A percentile compares a stretch with the other conserved stretches of the same genome.
Evolutionary conservation across 2,113 vertebrate species (phyloP).

Genomic region (Globicephala melas): DNA sequence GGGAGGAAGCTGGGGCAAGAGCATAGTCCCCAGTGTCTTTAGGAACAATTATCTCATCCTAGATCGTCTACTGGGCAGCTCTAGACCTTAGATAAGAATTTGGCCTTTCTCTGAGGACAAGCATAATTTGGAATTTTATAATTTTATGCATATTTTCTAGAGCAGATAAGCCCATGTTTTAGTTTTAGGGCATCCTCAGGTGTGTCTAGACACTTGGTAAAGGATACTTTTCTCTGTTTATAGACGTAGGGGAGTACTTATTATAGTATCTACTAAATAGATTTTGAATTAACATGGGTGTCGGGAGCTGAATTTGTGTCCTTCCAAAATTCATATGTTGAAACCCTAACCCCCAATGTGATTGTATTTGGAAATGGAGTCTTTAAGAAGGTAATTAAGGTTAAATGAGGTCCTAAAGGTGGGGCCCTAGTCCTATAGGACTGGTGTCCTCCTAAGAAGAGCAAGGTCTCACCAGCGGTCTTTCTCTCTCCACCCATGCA

Average conservation of each 20-base stretch:
- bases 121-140: not conserved
- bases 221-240: not conserved
- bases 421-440: not conserved
- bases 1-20: not conserved
- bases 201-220: not conserved
- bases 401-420: not conserved
- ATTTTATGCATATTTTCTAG: not conserved
- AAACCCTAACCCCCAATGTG: not conserved
- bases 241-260: not conserved
- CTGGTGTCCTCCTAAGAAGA: not conserved
- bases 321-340: not conserved
- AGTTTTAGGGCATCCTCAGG: not conserved
- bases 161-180: not conserved
- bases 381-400: not conserved
- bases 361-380: not conserved
- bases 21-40: not conserved
- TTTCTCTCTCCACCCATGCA: not conserved
- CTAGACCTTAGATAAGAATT: not conserved
- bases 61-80: not conserved
- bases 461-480: not conserved
- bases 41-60: not conserved
- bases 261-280: not conserved
- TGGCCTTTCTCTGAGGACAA: not conserved
- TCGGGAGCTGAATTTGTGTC: not conserved
- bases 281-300: not conserved